Conservation (phyloP, 2,113 vertebrate genomes). For the Oxyruncus cristatus region DNA sequence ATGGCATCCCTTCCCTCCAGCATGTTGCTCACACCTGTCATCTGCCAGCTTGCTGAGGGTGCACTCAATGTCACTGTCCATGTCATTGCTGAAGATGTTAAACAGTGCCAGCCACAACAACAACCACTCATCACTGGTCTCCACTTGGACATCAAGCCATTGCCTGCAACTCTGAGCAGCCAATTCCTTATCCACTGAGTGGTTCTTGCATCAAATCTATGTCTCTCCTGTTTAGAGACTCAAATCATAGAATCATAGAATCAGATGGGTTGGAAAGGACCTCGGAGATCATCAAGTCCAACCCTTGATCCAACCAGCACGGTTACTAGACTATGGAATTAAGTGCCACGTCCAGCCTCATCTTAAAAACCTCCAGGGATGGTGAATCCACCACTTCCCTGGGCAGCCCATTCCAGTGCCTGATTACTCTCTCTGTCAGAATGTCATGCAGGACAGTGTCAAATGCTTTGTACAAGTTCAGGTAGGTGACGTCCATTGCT, state of each 20-base stretch:
- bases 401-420: no score
- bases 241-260: no score
- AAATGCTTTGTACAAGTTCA: background rate
- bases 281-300: no score
- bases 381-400: no score
- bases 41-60: background rate
- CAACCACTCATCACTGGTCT: accelerated
- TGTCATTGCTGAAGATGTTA: no score
- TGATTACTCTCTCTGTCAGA: no score
- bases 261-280: no score
- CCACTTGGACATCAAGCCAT: background rate
- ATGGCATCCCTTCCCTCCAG: background rate
- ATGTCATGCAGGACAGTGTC: background rate
- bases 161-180: background rate
- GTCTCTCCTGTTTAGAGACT: background rate
- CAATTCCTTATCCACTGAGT: background rate
- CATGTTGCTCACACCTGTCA: background rate
- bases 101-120: background rate
- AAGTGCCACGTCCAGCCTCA: no score
- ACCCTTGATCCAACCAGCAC: no score
- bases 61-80: background rate
- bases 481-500: background rate
- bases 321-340: no score
- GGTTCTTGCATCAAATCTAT: background rate
- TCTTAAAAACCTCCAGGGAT: no score